Conservation (phyloP, 1,140 invertebrate species). For the Phenacoccus solenopsis region DNA sequence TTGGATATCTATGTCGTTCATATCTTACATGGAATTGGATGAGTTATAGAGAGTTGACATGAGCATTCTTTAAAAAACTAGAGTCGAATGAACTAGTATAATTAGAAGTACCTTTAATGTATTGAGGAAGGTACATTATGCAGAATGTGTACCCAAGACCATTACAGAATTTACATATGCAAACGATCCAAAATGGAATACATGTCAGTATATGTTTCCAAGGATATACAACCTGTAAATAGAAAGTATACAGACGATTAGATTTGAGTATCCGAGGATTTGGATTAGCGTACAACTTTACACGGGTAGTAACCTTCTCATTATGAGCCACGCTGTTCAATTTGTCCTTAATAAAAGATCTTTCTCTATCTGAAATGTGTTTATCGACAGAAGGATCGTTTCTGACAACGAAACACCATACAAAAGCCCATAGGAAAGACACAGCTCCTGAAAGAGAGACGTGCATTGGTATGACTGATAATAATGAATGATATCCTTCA, state of each 20-base stretch:
- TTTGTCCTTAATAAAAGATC: neutral
- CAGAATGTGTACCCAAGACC: neutral
- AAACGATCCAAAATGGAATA: slow-evolving; percentile 64
- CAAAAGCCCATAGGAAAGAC: neutral
- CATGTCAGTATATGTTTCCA: slow-evolving; percentile 75
- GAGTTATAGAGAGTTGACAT: too few relatives aligned
- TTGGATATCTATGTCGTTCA: neutral
- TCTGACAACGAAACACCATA: neutral
- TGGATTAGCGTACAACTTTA: neutral
- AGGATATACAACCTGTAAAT: slow-evolving; percentile 35
- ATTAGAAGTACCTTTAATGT: neutral
- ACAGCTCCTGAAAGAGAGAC: neutral
- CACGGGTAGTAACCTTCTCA: neutral
- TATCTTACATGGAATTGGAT: too few relatives aligned
- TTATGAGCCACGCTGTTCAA: neutral
- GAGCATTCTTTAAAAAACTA: too few relatives aligned
- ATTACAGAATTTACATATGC: neutral
- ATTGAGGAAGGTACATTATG: neutral
- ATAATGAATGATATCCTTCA: too few relatives aligned
- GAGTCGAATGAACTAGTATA: too few relatives aligned
- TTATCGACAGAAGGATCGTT: neutral
- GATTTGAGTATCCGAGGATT: neutral
- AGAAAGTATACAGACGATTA: too few relatives aligned
- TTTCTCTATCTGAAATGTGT: neutral
- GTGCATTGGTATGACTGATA: too few relatives aligned